Percentiles rank a stretch among this genome's conserved stretches.
Conservation (phyloP, 2,113 vertebrate species). For the Scalopus aquaticus region DNA sequence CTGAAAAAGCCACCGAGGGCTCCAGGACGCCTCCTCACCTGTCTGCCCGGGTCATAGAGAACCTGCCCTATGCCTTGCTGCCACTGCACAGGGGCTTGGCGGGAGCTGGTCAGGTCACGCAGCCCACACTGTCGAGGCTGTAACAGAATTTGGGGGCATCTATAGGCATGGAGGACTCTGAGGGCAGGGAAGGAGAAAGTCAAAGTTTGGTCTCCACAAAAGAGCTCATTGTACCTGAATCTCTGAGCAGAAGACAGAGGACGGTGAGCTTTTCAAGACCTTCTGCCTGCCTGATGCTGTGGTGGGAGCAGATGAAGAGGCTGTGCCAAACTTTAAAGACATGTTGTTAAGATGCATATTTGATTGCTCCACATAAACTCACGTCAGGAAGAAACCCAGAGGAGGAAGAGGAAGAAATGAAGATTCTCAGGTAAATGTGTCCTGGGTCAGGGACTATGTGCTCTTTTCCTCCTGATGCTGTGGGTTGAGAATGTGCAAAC, state of each 20-base stretch:
- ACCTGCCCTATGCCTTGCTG: no score
- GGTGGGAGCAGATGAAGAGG: not conserved
- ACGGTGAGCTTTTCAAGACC: not conserved
- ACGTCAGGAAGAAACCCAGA: not conserved
- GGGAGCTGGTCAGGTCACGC: not conserved
- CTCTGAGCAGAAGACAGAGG: not conserved
- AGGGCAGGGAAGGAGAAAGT: not conserved
- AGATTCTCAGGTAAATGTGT: not conserved
- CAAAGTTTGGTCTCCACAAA: not conserved
- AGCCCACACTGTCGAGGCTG: fast-evolving
- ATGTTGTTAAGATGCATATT: not conserved
- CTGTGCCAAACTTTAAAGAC: not conserved
- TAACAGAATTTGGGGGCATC: not conserved
- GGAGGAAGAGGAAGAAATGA: not conserved
- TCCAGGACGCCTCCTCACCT: no score
- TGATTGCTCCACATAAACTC: not conserved
- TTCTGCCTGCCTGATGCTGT: not conserved
- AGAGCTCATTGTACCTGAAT: not conserved
- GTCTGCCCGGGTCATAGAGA: no score
- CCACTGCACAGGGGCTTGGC: not conserved
- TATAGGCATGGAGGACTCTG: not conserved
- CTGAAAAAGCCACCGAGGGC: no score
- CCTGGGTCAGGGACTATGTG: not conserved
- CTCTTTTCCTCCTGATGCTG: not conserved
- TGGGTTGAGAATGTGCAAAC: not conserved